phyloP scores from a whole-genome alignment of 2,797 vertebrate genomes.

The Mormyrus proboscirostris region DNA sequence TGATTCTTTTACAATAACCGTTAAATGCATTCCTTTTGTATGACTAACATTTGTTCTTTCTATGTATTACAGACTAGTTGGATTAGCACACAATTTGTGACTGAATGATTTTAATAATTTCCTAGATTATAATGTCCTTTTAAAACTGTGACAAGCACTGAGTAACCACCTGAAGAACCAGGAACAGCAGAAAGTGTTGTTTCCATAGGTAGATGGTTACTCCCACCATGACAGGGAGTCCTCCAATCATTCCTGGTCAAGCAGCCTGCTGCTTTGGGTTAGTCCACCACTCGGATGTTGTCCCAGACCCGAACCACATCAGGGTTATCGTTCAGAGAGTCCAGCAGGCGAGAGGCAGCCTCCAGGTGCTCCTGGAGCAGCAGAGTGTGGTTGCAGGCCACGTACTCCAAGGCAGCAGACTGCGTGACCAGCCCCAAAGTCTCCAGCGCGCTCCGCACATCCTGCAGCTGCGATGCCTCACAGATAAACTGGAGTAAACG shows the following conservation, averaged over 20 bases:
- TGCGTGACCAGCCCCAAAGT: constrained; percentile 58
- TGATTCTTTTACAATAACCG: neutral
- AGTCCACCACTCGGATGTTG: constrained; percentile 67
- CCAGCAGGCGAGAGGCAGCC: constrained; percentile 61
- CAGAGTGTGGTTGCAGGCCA: constrained; percentile 50
- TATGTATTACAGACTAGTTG: neutral
- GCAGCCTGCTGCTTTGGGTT: constrained; percentile 6
- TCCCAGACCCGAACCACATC: constrained; percentile 79
- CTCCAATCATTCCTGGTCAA: neutral
- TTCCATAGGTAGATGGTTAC: neutral
- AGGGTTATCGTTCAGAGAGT: constrained; percentile 56
- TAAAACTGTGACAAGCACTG: neutral
- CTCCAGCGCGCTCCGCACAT: constrained; percentile 62
- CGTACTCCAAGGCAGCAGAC: constrained; percentile 65
- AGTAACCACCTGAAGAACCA: neutral
- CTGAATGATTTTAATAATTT: neutral
- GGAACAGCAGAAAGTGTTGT: neutral
- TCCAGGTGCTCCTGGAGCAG: constrained; percentile 63
- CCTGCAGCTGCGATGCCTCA: constrained; percentile 52
- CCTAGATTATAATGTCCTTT: neutral
- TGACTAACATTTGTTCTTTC: neutral
- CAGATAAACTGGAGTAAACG: constrained; percentile 70
- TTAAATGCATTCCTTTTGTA: neutral
- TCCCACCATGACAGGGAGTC: neutral
- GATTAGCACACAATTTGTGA: neutral